Conservation (phyloP, 1,140 invertebrate genomes). For the Conus ventricosus region DNA sequence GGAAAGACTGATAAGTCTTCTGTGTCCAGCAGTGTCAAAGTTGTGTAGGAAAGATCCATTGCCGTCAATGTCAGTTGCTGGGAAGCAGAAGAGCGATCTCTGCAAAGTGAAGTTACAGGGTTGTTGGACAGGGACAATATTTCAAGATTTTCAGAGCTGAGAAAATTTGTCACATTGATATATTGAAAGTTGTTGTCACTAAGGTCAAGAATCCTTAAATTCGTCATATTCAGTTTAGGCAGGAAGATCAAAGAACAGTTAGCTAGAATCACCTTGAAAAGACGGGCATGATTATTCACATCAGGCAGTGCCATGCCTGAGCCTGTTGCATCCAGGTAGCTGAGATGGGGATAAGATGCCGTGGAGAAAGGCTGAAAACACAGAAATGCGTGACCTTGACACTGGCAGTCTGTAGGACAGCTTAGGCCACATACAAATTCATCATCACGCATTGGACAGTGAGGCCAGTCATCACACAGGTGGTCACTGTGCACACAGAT, state of each 20-base stretch:
- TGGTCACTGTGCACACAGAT: constrained; percentile 14
- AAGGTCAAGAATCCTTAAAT: constrained; percentile 1
- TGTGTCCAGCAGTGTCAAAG: background rate
- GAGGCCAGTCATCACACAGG: too few species aligned
- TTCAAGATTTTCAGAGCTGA: background rate
- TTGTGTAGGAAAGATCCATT: background rate
- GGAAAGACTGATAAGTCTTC: background rate
- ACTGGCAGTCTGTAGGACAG: too few species aligned
- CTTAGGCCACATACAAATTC: background rate
- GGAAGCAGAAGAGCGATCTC: background rate
- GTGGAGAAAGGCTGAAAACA: too few species aligned
- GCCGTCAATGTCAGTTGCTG: background rate
- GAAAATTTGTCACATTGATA: background rate
- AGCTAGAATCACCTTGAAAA: background rate
- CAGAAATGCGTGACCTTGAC: too few species aligned
- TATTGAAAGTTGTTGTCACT: background rate
- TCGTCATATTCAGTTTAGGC: background rate
- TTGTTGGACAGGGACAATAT: background rate
- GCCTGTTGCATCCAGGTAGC: too few species aligned
- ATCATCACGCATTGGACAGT: too few species aligned
- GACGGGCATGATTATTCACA: background rate
- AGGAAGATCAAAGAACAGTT: background rate
- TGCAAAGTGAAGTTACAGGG: background rate
- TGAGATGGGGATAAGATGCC: too few species aligned
- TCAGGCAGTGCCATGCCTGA: background rate